Conservation (phyloP, 2,888 invertebrate species). For the Ochropleura leucogaster region DNA sequence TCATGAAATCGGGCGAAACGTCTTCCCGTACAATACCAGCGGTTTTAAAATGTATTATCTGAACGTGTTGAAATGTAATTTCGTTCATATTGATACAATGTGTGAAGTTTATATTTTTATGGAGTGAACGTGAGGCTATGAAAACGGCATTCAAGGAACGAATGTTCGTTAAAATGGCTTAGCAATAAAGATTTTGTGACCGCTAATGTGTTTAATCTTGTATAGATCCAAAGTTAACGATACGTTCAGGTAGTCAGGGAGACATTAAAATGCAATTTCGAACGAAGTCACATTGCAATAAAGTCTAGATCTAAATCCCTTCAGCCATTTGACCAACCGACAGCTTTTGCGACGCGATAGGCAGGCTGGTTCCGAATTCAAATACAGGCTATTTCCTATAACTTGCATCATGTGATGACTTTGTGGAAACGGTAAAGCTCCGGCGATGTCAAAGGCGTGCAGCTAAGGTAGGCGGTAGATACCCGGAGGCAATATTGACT, state of each 20-base stretch:
- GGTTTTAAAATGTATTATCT: constrained; percentile 52
- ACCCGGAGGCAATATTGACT: constrained; percentile 23
- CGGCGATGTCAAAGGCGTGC: constrained; percentile 11
- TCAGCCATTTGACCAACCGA: not conserved
- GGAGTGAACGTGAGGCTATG: constrained; percentile 63
- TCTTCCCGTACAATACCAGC: constrained; percentile 19
- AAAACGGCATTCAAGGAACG: constrained; percentile 58
- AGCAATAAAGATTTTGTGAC: constrained; percentile 60
- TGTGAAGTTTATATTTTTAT: constrained; percentile 66
- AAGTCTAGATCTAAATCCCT: constrained; percentile 25
- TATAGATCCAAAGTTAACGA: constrained; percentile 43
- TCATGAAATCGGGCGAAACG: constrained; percentile 27
- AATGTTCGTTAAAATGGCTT: constrained; percentile 63
- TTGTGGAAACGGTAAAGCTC: constrained; percentile 15
- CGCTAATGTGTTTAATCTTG: constrained; percentile 60
- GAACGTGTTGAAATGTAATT: constrained; percentile 56
- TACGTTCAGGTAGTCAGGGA: constrained; percentile 23
- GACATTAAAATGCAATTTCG: constrained; percentile 34
- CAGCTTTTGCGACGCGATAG: constrained; percentile 11
- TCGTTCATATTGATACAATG: constrained; percentile 61
- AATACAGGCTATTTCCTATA: constrained; percentile 9
- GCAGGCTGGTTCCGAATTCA: not conserved
- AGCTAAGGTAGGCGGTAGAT: constrained; percentile 9
- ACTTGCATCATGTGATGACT: constrained; percentile 8
- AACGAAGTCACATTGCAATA: constrained; percentile 15